Base-by-base conservation (phyloP, 2,797 vertebrate genomes). In the Sebastes paucispinis region DNA sequence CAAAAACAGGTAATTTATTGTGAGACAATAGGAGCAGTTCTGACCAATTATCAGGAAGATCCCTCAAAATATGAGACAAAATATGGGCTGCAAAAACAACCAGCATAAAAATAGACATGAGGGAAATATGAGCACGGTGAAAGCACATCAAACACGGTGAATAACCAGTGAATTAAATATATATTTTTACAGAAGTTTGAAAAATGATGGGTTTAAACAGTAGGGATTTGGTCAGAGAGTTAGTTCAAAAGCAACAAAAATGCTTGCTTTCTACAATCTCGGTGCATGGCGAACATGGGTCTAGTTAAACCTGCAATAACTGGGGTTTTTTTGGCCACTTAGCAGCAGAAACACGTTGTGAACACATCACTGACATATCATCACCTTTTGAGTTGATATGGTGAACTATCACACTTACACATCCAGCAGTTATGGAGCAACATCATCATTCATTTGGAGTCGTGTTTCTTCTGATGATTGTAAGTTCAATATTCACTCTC, bases 41-140 rank as follows among this genome's bases (percentile, higher is more conserved):
- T 58, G 25, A 88, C 77, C 71, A 82, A 81, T 92, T 84, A 88
- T 76, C 73, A 80, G 65, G 66, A 81, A 58, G 47, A 85, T 55
- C 25, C n/a, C 25, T 29, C 3, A 34, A 54, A 73, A 75, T 64
- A 25, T 68, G 63, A 69, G 69, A 73, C 29, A 60, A 69, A 72
- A 65, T 11, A 47, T 18, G 12, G 6, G n/a, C 75, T 60, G 50
- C 47, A 59, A 79, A 79, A 82, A 77, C 29, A 29, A 47, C 22
- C 14, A 25, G 47, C 18, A 16, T 50, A 25, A 59, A 74, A 74
- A 25, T 13, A 80, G 55, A 68, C 12, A n/a, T 16, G 11, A 63
- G 52, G 58, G 24, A 66, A 77, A 76, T 63, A 39, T 27, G 36
- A 68, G 66, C 16, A 34, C 4, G 8, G 32, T 57, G 69, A 27